phyloP scores from a whole-genome alignment of 2,888 invertebrate species.

The Exocentrus adspersus region DNA sequence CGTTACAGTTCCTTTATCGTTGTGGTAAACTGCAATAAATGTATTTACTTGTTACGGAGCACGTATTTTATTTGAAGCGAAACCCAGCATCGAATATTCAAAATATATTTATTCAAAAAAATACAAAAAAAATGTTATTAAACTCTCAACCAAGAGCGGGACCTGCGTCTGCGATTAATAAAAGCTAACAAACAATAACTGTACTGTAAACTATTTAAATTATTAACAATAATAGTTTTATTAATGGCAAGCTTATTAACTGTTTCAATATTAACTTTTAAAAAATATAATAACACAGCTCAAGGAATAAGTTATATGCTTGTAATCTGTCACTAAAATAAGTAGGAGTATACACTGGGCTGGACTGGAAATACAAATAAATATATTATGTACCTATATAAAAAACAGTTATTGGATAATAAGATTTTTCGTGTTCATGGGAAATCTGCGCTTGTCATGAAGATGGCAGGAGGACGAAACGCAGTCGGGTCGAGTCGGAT shows the following conservation, averaged over 20 bases:
- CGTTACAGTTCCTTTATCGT: constrained; percentile 46
- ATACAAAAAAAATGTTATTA: constrained; percentile 33
- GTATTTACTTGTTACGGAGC: constrained; percentile 49
- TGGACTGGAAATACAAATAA: background rate
- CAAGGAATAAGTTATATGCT: constrained; percentile 4
- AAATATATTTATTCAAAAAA: constrained; percentile 32
- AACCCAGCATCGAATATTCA: constrained; percentile 12
- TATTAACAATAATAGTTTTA: constrained; percentile 27
- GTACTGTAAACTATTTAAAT: constrained; percentile 16
- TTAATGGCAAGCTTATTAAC: constrained; percentile 31
- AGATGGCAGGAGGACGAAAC: constrained; percentile 34
- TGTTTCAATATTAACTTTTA: constrained; percentile 12
- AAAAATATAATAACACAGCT: constrained; percentile 12
- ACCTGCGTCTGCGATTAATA: constrained; percentile 32
- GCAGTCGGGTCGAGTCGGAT: constrained; percentile 45
- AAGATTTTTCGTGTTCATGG: no score
- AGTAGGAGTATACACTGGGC: background rate
- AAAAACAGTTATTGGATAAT: background rate
- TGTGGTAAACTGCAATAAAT: constrained; percentile 54
- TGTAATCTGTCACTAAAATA: constrained; percentile 6
- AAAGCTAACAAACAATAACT: constrained; percentile 24
- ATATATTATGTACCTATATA: background rate
- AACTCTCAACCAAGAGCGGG: constrained; percentile 27
- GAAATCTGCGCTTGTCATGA: constrained; percentile 25
- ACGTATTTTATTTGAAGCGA: background rate